Base-by-base conservation (phyloP, 2,113 vertebrate species). In the Sylvilagus bachmani region DNA sequence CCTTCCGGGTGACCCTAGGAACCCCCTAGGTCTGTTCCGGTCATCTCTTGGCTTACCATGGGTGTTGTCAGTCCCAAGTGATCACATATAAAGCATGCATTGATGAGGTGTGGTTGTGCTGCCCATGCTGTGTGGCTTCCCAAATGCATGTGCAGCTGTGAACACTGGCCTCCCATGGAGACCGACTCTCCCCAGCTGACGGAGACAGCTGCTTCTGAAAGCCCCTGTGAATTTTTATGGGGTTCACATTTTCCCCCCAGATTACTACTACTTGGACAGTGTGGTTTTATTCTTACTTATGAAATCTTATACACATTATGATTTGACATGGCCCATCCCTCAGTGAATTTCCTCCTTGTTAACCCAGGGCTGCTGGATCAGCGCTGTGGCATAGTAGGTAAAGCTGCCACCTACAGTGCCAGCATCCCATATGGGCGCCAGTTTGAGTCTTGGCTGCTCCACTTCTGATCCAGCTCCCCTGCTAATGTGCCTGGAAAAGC, bases 231-330 rank as follows among this genome's bases (percentile, higher is more conserved):
- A 11, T 44, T 44, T 44, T 44, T 27, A 70, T 4, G 44, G 29
- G 38, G 70, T 83, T 67, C 53, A 14, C 22, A 36, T 19, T 67
- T 87, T 87, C 64, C 64, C 79, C 51, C 71, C 70, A 71, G 71
- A 44, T 80, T 58, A n/a, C 49, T 88, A n/a, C 10, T 17, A 19
- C 44, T 49, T 92, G 38, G 51, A 73, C 91, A 88, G 36, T 77
- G 64, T 87, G 33, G 3, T 80, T 94, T 95, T 73, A 75, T 51
- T 82, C 66, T 67, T 92, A 33, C 44, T 92, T 27, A 62, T 55
- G 75, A 83, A 33, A 24, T 55, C 87, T 88, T 82, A 70, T 66
- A 90, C 77, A 93, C 51, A 85, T 38, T 74, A 71, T 73, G 84
- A 81, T 71, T 89, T 84, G 73, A 53, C 84, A 71, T 25, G 19